Base-by-base conservation (phyloP, 2,888 invertebrate genomes). In the Thymelicus sylvestris region DNA sequence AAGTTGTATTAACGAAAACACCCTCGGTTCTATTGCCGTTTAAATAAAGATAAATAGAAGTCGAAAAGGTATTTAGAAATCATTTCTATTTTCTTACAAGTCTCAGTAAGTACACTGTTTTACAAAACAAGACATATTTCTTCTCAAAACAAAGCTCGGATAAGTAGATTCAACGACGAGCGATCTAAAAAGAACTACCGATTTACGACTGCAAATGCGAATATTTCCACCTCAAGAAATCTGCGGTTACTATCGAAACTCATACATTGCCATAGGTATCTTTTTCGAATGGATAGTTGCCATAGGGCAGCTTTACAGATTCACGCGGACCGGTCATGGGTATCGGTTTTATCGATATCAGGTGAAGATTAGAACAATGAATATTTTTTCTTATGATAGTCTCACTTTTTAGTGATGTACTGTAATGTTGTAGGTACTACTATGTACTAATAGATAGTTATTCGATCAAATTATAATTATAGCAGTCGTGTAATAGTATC, bases 151-250 rank as follows among this genome's bases (percentile, higher is more conserved):
- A 64, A 64, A 50, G 50, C 64, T 64, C 7, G 38, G 15, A 64
- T 64, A 64, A 64, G 64, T 64, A 64, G 64, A 64, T 64, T 38
- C 50, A 64, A 50, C 64, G 50, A 64, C 52, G 48, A 63, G 48
- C 63, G 38, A 55, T 55, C 19, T 50, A 64, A 65, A 64, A 55
- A 52, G 55, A 65, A 65, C 50, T 64, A 39, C 64, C 64, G 64
- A 64, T 64, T 65, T 55, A 55, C 65, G 65, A 65, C 65, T 65
- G 38, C 39, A 65, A 65, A 55, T 65, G 55, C 65, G 52, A 65
- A 65, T 65, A 55, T 65, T 65, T 65, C 55, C 55, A 65, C 65
- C 41, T 65, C 52, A 55, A 55, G 55, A 55, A 65, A 65, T 65
- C 19, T 65, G 39, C 55, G 64, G 65, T 65, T 65, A 41, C 24